phyloP scores from a whole-genome alignment of 2,113 vertebrate species.

The Glaucomys volans region DNA sequence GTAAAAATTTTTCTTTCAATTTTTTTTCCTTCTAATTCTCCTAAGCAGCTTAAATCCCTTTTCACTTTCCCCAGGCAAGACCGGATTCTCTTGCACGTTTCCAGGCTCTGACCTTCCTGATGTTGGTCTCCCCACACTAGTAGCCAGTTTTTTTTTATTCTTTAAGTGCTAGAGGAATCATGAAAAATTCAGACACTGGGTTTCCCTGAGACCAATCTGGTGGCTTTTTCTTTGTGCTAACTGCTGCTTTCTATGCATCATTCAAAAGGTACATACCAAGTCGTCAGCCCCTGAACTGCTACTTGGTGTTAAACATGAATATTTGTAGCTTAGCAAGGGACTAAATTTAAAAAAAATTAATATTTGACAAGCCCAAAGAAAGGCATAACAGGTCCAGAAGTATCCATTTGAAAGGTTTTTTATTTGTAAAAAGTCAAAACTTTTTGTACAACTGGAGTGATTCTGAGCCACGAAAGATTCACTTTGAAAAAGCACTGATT shows the following conservation, averaged over 20 bases:
- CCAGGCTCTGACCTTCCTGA: slow-evolving; percentile 92
- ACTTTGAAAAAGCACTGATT: slow-evolving; percentile 81
- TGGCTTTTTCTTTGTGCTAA: slow-evolving; percentile 97
- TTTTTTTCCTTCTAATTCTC: slow-evolving; percentile 81
- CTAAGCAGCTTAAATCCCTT: slow-evolving; percentile 88
- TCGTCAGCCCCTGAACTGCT: slow-evolving; percentile 91
- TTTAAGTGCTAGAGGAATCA: slow-evolving; percentile 97
- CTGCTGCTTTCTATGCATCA: slow-evolving; percentile 92
- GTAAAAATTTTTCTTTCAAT: not conserved
- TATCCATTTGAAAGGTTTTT: slow-evolving; percentile 82
- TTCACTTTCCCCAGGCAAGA: slow-evolving; percentile 89
- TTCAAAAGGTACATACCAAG: slow-evolving; percentile 92
- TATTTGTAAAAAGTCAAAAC: slow-evolving; percentile 86
- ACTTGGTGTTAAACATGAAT: slow-evolving; percentile 94
- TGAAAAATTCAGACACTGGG: slow-evolving; percentile 97
- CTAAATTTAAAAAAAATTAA: slow-evolving; percentile 92
- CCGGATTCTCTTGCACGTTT: slow-evolving; percentile 88
- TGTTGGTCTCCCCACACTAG: slow-evolving; percentile 89
- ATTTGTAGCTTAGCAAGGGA: slow-evolving; percentile 92
- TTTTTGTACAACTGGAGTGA: slow-evolving; percentile 83
- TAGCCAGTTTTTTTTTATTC: slow-evolving; percentile 93
- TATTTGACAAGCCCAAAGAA: slow-evolving; percentile 92
- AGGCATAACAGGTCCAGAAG: slow-evolving; percentile 86
- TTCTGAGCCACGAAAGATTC: slow-evolving; percentile 77
- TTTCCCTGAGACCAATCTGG: slow-evolving; percentile 97